Conservation (phyloP, 53 echinoderm and acorn worm genomes). For the Hippasteria phrygiana region DNA sequence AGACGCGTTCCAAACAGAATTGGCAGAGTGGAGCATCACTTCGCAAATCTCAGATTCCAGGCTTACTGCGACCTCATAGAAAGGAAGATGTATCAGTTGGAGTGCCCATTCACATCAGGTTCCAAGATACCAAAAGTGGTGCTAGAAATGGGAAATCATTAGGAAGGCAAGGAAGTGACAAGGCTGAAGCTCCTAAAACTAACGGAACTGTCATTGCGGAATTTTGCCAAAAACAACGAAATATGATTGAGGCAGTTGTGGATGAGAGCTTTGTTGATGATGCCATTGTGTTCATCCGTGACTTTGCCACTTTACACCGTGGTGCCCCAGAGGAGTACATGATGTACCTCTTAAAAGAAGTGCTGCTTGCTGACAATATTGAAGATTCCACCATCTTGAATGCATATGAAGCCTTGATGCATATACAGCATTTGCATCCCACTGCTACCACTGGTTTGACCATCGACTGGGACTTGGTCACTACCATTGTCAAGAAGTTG, state of each 20-base stretch:
- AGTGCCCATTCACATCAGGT: constrained; percentile 28
- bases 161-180: neutral
- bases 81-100: constrained; percentile 11
- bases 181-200: neutral
- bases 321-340: constrained; percentile 54
- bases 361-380: constrained; percentile 42
- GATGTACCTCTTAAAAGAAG: constrained; percentile 60
- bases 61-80: neutral
- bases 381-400: neutral
- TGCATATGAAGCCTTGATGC: constrained; percentile 56
- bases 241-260: constrained; percentile 32
- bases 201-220: neutral
- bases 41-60: neutral
- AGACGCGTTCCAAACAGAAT: constrained; percentile 21
- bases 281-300: constrained; percentile 60
- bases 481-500: constrained; percentile 48
- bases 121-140: neutral
- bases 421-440: constrained; percentile 64
- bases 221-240: constrained; percentile 24
- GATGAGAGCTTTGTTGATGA: constrained; percentile 59
- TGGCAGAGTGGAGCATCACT: constrained; percentile 4
- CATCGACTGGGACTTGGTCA: constrained; percentile 62
- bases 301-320: constrained; percentile 57
- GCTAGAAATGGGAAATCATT: neutral
- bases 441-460: constrained; percentile 27